Evolutionary conservation across 2,113 vertebrate species (phyloP).

Genomic region (Meleagris gallopavo): DNA sequence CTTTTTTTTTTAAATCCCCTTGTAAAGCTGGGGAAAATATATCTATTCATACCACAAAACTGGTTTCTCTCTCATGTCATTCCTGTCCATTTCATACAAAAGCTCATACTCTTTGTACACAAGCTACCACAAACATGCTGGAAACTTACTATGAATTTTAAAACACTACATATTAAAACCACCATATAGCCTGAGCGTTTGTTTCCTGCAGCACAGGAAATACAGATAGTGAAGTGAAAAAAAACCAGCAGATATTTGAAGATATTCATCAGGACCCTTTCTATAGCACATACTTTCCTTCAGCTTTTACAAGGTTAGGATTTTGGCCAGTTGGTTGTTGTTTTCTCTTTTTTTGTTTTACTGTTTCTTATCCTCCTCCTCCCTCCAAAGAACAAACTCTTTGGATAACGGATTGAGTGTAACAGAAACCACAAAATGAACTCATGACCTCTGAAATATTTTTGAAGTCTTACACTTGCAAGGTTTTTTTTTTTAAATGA

Average conservation of each 20-base stretch:
- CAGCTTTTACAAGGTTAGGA: background rate
- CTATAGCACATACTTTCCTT: background rate
- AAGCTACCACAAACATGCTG: background rate
- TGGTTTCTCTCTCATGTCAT: background rate
- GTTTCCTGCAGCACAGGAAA: background rate
- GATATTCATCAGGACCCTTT: background rate
- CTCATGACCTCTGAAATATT: background rate
- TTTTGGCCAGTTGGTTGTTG: background rate
- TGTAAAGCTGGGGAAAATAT: background rate
- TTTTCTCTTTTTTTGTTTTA: background rate
- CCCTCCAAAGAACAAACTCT: background rate
- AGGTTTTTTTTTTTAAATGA: background rate
- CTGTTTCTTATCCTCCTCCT: background rate
- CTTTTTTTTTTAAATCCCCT: background rate
- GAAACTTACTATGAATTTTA: background rate
- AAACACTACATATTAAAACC: background rate
- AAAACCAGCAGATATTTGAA: background rate
- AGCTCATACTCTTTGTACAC: background rate
- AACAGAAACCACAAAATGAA: background rate
- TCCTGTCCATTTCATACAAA: background rate
- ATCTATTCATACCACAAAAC: background rate
- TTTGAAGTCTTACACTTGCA: background rate
- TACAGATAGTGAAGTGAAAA: accelerated
- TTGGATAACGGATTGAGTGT: background rate
- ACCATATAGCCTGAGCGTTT: background rate